Evolutionary conservation across 1,140 invertebrate species (phyloP), one percentile per base, ranked within the genome.

Genomic region (Spodoptera frugiperda): DNA sequence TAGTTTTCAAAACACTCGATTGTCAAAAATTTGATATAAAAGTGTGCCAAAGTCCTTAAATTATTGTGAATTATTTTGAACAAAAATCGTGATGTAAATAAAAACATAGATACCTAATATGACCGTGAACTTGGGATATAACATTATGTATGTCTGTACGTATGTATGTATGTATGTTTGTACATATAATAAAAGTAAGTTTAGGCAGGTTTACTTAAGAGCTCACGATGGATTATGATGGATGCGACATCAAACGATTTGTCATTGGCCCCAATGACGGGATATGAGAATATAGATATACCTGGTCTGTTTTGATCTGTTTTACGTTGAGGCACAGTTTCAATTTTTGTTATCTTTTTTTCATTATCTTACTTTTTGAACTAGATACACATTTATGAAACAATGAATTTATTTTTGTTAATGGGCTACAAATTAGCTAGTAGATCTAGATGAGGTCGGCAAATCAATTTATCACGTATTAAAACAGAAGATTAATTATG

Each of bases 121-220:
- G 14, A 33, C 55, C 25, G 9, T 59, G 30, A 59, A 59, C 14
- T 9, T 15, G 21, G 21, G 55, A 0, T 39, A 39, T 39, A 39
- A 10, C 8, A 39, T 39, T 6, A 33, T 33, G 9, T 39, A 39
- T 4, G 33, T 33, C 33, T n/a, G 9, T 30, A 4, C 5, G 55
- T 53, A 8, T 10, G n/a, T 39, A 39, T 4, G 33, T 33, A 59
- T n/a, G 9, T 30, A 4, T 12, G 55, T 53, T 15, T 10, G n/a
- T 63, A 44, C 59, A 19, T 44, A 44, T 17, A 9, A n/a, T 11
- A 44, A 63, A 63, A 44, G 33, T 63, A 63, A 63, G 44, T 48
- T 67, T 15, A 67, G 44, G 19, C 63, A 67, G 39, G 39, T 67
- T 67, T 48, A 67, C 63, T 67, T 67, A 67, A 48, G 48, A 67